phyloP scores from a whole-genome alignment of 2,113 vertebrate species.

The Chauna torquata region DNA sequence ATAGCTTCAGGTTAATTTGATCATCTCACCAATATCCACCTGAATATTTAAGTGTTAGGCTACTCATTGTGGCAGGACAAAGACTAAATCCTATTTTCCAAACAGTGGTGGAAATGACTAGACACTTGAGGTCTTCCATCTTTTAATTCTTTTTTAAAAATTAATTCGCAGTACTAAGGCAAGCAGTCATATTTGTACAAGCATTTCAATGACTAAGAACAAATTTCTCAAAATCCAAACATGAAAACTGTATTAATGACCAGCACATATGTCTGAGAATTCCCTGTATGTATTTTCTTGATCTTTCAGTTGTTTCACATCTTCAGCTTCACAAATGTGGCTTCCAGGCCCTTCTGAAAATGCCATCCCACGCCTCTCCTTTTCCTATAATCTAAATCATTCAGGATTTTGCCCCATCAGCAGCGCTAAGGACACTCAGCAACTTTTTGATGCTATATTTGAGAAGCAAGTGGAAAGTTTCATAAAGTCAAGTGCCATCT shows the following conservation, averaged over 20 bases:
- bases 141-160: not conserved
- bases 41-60: not conserved
- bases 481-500: slow-evolving; percentile 16
- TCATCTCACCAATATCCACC: not conserved
- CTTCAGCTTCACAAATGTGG: not conserved
- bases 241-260: not conserved
- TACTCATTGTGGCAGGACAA: not conserved
- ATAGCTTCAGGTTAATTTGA: not conserved
- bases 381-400: not conserved
- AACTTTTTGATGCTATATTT: slow-evolving; percentile 8
- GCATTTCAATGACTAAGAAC: not conserved
- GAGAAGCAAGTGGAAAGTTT: slow-evolving; percentile 43
- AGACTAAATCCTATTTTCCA: not conserved
- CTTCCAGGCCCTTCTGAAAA: not conserved
- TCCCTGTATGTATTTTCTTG: not conserved
- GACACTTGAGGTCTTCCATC: not conserved
- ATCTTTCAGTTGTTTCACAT: not conserved
- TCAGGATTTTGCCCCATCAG: not conserved
- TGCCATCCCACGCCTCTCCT: not conserved
- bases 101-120: not conserved
- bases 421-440: slow-evolving; percentile 16
- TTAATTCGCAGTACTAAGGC: not conserved
- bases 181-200: not conserved
- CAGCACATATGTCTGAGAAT: not conserved
- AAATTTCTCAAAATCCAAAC: not conserved